Evolutionary conservation across 2,113 vertebrate genomes (phyloP), one percentile per base, ranked within the genome.

Genomic region (Nothobranchius kuhntae): DNA sequence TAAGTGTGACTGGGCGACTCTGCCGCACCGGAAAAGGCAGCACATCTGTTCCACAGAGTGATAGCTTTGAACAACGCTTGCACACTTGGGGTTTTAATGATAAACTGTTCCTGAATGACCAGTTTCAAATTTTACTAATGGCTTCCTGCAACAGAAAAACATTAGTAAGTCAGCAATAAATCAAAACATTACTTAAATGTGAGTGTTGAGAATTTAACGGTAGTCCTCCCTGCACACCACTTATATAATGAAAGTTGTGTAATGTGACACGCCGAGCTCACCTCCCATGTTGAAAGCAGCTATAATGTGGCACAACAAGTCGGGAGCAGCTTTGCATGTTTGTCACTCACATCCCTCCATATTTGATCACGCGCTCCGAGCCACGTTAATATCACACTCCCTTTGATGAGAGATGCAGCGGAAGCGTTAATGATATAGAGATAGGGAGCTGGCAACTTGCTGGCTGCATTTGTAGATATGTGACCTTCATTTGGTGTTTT

Each of bases 1-100:
- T 82, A 85, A 89, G 87, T 91, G 89, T 89, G 81, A 90, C 87
- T 85, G 81, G 53, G 78, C 68, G 13, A 86, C 73, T 82, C 64
- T 68, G 67, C 40, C 60, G 67, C 75, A 69, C 78, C 70, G 64
- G 80, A 81, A 89, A 84, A 75, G 70, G 66, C 78, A 71, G 77
- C 86, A 90, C 90, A 90, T 89, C 88, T 91, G 90, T 91, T 90
- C 61, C 63, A 35, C 69, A 13, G 68, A 73, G 71, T 71, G 68
- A 81, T 81, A 69, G 86, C 75, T 90, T 87, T 88, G 68, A 87
- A 77, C 79, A 84, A 68, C 72, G 55, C 71, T 81, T 72, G 70
- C 75, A 77, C 69, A 60, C 54, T 61, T 48, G 58, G 44, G 59
- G 53, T 76, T 76, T 77, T 66, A 75, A 12, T 75, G 71, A 74